These are phyloP conservation scores for Trididemnum nubilum DNA, from an alignment of 23 tunicate genomes.

Conservation along the genomic window DNA sequence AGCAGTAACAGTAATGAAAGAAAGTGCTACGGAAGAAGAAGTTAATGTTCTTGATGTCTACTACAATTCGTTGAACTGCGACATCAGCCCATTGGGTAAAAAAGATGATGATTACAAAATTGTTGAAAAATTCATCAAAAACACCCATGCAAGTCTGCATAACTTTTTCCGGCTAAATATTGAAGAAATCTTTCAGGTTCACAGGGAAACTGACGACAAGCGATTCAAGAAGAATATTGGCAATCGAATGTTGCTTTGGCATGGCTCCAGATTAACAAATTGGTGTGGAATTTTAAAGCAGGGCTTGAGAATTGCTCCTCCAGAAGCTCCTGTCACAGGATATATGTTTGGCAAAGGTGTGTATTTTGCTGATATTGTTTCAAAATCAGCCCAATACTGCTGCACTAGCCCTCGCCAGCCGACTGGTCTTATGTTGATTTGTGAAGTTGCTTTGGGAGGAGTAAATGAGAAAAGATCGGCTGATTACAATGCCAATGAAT, in stretches of 20 bases:
- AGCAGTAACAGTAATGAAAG: constrained; percentile 59
- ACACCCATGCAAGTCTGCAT: constrained; percentile 60
- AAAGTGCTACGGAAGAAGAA: constrained; percentile 13
- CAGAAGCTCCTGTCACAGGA: constrained; percentile 79
- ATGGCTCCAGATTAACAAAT: constrained; percentile 80
- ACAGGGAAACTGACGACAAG: constrained; percentile 35
- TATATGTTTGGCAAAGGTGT: constrained; percentile 92
- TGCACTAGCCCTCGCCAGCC: constrained; percentile 48
- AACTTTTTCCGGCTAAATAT: constrained; percentile 22
- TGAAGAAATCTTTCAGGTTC: constrained; percentile 49
- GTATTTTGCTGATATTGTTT: constrained; percentile 84
- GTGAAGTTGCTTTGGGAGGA: constrained; percentile 84
- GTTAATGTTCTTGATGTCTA: constrained; percentile 45
- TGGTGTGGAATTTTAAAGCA: constrained; percentile 84
- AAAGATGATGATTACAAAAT: constrained; percentile 35
- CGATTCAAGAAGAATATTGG: constrained; percentile 51
- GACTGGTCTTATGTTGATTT: constrained; percentile 56
- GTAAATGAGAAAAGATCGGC: constrained; percentile 6
- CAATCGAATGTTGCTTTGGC: constrained; percentile 67
- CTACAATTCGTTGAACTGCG: constrained; percentile 48
- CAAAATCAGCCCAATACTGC: constrained; percentile 85
- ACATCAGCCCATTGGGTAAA: constrained; percentile 36
- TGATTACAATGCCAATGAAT: constrained; percentile 46
- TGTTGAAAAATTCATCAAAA: constrained; percentile 46
- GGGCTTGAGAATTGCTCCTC: constrained; percentile 83